Percentiles rank a stretch among this genome's conserved stretches.
phyloP scores from a whole-genome alignment of 1,140 invertebrate genomes.

The Pachyrhynchus sulphureomaculatus region DNA sequence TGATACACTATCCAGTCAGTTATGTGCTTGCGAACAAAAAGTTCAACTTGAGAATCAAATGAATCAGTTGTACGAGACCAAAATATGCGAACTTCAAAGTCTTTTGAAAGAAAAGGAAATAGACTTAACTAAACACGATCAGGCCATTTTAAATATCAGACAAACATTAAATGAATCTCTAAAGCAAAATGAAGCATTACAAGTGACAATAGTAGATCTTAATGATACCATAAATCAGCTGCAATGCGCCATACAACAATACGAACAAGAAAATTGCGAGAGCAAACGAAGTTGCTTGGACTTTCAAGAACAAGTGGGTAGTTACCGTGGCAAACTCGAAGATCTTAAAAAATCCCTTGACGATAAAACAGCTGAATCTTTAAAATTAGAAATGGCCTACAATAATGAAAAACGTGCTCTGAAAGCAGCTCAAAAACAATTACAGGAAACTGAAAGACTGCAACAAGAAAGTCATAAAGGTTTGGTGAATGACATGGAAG shows the following conservation, averaged over 20 bases:
- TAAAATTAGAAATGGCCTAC: conserved; percentile 34
- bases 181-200: conserved; percentile 36
- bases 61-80: conserved; percentile 38
- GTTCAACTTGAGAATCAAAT: conserved; percentile 36
- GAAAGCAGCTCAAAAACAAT: conserved; percentile 25
- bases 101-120: conserved; percentile 35
- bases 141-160: conserved; percentile 34
- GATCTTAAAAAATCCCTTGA: conserved; percentile 20
- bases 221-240: conserved; percentile 32
- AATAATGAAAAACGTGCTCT: conserved; percentile 29
- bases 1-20: conserved; percentile 31
- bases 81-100: conserved; percentile 37
- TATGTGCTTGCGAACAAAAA: conserved; percentile 36
- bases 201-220: conserved; percentile 32
- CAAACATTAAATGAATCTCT: conserved; percentile 32
- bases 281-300: conserved; percentile 12
- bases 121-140: conserved; percentile 32
- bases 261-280: conserved; percentile 28
- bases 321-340: conserved; percentile 22
- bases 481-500: conserved; percentile 24
- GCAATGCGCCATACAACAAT: conserved; percentile 27
- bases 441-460: conserved; percentile 24
- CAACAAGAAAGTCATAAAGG: conserved; percentile 25
- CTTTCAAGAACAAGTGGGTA: conserved; percentile 28
- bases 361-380: conserved; percentile 29